Conservation (phyloP, 2,888 invertebrate species). For the Hemicrepidius hirtus region DNA sequence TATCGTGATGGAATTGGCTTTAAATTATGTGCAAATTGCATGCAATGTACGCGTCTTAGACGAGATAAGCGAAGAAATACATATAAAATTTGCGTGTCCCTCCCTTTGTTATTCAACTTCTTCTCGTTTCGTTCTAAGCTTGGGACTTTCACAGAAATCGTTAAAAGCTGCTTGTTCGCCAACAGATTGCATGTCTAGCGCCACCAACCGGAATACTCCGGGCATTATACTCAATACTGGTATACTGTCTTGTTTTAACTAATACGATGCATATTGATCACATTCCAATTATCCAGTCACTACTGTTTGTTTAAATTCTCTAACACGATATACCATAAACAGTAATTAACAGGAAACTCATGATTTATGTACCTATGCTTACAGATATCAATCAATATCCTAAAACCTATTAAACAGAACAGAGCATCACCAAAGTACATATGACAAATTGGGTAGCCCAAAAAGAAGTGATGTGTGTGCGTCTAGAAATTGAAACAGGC, state of each 20-base stretch:
- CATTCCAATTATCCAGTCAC: slow-evolving; percentile 7
- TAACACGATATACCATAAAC: neutral
- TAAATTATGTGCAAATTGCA: slow-evolving; percentile 32
- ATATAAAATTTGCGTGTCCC: slow-evolving; percentile 30
- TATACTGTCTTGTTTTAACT: slow-evolving; percentile 20
- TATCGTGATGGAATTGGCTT: slow-evolving; percentile 13
- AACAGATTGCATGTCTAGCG: slow-evolving; percentile 32
- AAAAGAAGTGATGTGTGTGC: neutral
- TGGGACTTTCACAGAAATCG: slow-evolving; percentile 29
- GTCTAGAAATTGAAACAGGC: slow-evolving; percentile 29
- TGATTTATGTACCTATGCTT: too few relatives aligned
- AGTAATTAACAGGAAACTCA: neutral
- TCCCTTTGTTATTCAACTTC: slow-evolving; percentile 25
- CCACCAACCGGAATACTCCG: slow-evolving; percentile 24
- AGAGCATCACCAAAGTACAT: too few relatives aligned
- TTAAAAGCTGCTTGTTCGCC: slow-evolving; percentile 30
- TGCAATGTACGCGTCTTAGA: slow-evolving; percentile 29
- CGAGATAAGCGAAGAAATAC: slow-evolving; percentile 22
- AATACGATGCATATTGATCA: slow-evolving; percentile 26
- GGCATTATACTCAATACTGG: neutral
- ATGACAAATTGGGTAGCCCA: neutral
- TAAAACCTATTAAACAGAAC: too few relatives aligned
- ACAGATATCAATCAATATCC: too few relatives aligned
- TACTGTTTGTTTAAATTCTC: slow-evolving; percentile 4
- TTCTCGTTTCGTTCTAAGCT: slow-evolving; percentile 22